Evolutionary conservation across 2,797 vertebrate genomes (phyloP).

Genomic region (Rousettus madagascariensis): DNA sequence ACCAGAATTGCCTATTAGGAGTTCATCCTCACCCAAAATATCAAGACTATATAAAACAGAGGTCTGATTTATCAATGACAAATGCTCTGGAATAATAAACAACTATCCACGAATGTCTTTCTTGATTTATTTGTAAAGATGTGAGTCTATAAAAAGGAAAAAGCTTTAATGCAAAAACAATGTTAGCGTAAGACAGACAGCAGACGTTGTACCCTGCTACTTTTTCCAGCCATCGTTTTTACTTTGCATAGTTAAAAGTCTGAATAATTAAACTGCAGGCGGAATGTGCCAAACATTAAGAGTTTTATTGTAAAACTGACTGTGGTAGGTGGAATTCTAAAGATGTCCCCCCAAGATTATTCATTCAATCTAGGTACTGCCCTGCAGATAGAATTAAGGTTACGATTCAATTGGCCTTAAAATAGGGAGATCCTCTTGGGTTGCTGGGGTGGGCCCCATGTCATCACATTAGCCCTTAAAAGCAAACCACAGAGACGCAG

Average conservation of each 20-base stretch:
- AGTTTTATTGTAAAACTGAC: neutral
- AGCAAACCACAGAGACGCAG: neutral
- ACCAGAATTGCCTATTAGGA: neutral
- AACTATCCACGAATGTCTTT: neutral
- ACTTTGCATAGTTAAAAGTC: neutral
- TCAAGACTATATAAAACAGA: neutral
- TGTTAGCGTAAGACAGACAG: neutral
- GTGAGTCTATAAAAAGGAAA: neutral
- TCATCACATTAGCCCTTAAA: neutral
- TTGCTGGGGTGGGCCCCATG: too few species aligned
- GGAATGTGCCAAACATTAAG: neutral
- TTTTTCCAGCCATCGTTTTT: neutral
- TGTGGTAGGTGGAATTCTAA: neutral
- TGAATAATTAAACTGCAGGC: neutral
- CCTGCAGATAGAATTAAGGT: neutral
- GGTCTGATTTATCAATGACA: slow-evolving; percentile 5
- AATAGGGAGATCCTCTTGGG: neutral
- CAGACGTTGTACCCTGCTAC: neutral
- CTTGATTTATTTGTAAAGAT: neutral
- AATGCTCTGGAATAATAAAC: neutral
- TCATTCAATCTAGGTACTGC: neutral
- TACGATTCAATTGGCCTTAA: neutral
- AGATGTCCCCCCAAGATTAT: neutral
- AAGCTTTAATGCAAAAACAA: neutral
- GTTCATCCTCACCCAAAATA: neutral